These are phyloP conservation scores for Bombus huntii DNA, from an alignment of 1,140 invertebrate species.

Conservation along the genomic window DNA sequence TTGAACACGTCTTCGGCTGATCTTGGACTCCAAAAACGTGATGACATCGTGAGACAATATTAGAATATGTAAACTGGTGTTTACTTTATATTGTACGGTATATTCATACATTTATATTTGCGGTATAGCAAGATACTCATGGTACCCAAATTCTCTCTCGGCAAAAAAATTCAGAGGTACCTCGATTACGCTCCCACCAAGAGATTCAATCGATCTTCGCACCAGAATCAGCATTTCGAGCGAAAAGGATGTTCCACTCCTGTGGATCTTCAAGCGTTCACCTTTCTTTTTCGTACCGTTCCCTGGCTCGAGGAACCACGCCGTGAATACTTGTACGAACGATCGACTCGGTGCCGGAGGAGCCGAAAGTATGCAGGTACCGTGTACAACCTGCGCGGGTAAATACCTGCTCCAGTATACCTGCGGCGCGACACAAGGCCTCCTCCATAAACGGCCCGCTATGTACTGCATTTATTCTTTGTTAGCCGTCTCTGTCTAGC, in stretches of 20 bases:
- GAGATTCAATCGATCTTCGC: conserved; percentile 22
- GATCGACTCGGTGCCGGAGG: conserved; percentile 35
- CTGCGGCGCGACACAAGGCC: conserved; percentile 57
- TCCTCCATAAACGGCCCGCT: conserved; percentile 56
- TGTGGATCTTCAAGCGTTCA: conserved; percentile 17
- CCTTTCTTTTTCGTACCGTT: conserved; percentile 32
- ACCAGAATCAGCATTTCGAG: conserved; percentile 45
- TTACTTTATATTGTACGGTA: no score
- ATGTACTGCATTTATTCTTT: conserved; percentile 53
- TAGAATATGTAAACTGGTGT: no score
- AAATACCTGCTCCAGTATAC: conserved; percentile 65
- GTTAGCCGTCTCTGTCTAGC: background rate
- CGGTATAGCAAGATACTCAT: background rate
- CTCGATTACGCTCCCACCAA: background rate
- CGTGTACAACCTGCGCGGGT: conserved; percentile 62
- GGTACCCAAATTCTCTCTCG: background rate
- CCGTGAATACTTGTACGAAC: conserved; percentile 54
- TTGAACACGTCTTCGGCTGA: no score
- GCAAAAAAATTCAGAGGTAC: no score
- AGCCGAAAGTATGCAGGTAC: conserved; percentile 65
- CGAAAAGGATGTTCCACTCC: background rate
- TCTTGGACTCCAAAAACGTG: no score
- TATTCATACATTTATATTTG: no score
- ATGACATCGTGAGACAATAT: no score
- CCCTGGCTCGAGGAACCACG: conserved; percentile 41